Percentiles rank a stretch among this genome's conserved stretches.
Conservation (phyloP, 2,113 vertebrate genomes). For the Phyllopteryx taeniolatus region DNA sequence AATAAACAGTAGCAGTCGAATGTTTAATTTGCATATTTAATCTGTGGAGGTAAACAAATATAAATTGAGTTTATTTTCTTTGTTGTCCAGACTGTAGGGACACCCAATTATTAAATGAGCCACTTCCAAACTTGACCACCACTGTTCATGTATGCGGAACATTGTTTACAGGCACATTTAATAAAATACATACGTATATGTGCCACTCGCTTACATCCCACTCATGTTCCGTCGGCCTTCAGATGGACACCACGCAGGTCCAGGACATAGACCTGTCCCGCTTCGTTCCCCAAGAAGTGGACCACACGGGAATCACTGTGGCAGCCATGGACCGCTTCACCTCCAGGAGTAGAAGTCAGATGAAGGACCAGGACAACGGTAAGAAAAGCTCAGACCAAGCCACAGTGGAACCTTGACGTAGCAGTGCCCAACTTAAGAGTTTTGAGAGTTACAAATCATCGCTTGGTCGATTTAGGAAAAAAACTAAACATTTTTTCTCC, state of each 20-base stretch:
- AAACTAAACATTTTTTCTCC: too few species aligned
- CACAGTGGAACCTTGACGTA: neutral
- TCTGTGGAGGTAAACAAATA: too few species aligned
- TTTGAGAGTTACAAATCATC: too few species aligned
- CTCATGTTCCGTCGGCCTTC: conserved; percentile 9
- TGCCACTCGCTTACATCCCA: neutral
- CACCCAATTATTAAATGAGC: too few species aligned
- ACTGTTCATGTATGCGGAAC: too few species aligned
- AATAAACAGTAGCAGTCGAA: too few species aligned
- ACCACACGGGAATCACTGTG: conserved; percentile 89
- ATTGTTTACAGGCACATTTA: too few species aligned
- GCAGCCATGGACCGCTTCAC: conserved; percentile 87
- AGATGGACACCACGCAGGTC: conserved; percentile 73
- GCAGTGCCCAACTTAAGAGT: neutral
- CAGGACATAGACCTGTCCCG: conserved; percentile 90
- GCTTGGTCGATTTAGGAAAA: too few species aligned
- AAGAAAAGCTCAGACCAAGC: conserved; percentile 3
- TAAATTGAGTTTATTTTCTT: too few species aligned
- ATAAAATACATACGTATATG: neutral
- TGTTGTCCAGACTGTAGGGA: too few species aligned
- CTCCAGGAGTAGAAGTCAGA: conserved; percentile 53
- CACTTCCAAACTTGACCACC: too few species aligned
- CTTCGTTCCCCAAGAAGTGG: conserved; percentile 92
- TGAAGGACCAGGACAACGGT: conserved; percentile 71
- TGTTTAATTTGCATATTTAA: too few species aligned